These are phyloP conservation scores for Meandrina meandrites DNA, from an alignment of 92 coral and sea anemone species.

Conservation along the genomic window DNA sequence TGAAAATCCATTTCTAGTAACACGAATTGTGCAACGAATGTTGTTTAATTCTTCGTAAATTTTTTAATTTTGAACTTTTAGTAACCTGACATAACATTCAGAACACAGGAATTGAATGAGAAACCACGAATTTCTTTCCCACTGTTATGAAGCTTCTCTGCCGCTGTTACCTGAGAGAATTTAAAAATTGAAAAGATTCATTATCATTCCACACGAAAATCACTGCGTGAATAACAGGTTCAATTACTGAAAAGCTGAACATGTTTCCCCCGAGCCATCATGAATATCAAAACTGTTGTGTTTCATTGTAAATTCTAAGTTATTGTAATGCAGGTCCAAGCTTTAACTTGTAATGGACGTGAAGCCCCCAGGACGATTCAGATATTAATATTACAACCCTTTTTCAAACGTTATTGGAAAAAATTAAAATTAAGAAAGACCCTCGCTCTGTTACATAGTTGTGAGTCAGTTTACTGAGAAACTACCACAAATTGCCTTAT, in stretches of 20 bases:
- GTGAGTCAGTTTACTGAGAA: no score
- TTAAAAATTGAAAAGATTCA: not conserved
- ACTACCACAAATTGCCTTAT: no score
- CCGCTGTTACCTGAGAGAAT: not conserved
- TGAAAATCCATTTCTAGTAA: no score
- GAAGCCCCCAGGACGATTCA: not conserved
- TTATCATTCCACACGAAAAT: not conserved
- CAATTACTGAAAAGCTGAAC: not conserved
- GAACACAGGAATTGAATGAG: not conserved
- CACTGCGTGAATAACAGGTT: not conserved
- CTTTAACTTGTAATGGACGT: not conserved
- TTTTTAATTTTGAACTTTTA: no score
- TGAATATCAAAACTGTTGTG: not conserved
- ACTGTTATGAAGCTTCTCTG: not conserved
- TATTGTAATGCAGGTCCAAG: not conserved
- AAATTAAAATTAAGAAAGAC: no score
- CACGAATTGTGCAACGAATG: no score
- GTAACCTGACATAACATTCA: no score
- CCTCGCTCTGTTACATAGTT: no score
- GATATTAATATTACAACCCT: not conserved
- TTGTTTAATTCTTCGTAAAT: no score
- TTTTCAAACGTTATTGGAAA: not conserved
- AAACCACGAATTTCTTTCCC: not conserved
- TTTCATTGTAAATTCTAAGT: not conserved
- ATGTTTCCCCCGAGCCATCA: not conserved